Evolutionary conservation across 2,113 vertebrate genomes (phyloP).

Genomic region (Potamarius usumacintae): DNA sequence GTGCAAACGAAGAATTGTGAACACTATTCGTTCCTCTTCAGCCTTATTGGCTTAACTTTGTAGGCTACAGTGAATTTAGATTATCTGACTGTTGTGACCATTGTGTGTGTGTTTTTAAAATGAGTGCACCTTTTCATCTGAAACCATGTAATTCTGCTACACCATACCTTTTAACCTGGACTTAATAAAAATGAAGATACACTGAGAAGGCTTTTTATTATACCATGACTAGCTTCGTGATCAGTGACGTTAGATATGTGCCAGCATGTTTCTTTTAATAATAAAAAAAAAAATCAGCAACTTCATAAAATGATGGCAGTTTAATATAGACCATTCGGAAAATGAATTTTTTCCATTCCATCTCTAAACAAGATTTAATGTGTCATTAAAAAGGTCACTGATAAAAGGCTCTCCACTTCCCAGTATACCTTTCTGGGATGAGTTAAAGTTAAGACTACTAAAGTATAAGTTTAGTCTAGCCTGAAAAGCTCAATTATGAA

Average conservation of each 20-base stretch:
- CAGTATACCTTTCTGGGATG: not conserved
- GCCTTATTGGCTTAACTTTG: constrained; percentile 42
- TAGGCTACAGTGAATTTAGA: constrained; percentile 22
- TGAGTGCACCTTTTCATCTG: constrained; percentile 50
- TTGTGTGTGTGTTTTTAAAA: constrained; percentile 47
- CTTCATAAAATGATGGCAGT: not conserved
- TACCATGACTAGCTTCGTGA: not conserved
- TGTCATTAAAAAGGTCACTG: not conserved
- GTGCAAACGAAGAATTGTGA: not conserved
- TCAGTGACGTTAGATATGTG: not conserved
- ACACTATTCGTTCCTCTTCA: constrained; percentile 18
- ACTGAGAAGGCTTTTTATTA: not conserved
- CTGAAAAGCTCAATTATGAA: not conserved
- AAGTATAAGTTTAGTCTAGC: not conserved
- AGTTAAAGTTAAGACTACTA: not conserved
- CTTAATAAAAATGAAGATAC: constrained; percentile 47
- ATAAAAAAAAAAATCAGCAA: not conserved
- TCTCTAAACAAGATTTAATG: not conserved
- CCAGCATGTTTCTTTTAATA: not conserved
- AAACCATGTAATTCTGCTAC: constrained; percentile 34
- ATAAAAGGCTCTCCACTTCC: not conserved
- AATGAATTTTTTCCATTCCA: not conserved
- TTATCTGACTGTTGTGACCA: constrained; percentile 45
- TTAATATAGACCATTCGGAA: not conserved
- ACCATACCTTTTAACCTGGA: constrained; percentile 41